phyloP scores from a whole-genome alignment of 35 echinoderm and acorn worm genomes.

The Eucidaris tribuloides region DNA sequence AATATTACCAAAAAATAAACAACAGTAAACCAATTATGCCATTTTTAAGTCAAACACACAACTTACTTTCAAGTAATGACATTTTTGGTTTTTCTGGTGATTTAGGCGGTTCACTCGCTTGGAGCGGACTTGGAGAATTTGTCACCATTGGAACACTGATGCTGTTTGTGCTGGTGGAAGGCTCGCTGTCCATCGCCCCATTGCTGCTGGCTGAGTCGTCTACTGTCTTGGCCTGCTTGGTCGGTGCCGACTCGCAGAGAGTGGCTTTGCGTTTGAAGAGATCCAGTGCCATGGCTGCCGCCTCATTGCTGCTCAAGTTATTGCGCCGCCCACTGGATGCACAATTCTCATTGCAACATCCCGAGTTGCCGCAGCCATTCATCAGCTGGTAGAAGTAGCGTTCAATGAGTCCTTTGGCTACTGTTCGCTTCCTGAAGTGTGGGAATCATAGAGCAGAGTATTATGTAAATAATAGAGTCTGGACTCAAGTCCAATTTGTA shows the following conservation, averaged over 20 bases:
- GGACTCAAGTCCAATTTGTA: too few relatives aligned
- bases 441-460: not conserved
- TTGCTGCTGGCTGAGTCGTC: not conserved
- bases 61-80: too few relatives aligned
- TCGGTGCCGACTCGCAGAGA: conserved; percentile 59
- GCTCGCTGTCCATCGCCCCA: not conserved
- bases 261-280: conserved; percentile 83
- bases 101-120: too few relatives aligned
- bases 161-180: not conserved
- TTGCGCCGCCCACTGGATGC: conserved; percentile 62
- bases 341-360: conserved; percentile 86
- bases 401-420: conserved; percentile 76
- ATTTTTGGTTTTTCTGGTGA: too few relatives aligned
- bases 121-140: too few relatives aligned
- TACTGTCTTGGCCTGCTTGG: conserved; percentile 52
- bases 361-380: conserved; percentile 74
- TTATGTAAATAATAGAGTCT: too few relatives aligned
- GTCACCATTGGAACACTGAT: too few relatives aligned
- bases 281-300: conserved; percentile 83
- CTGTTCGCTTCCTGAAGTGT: conserved; percentile 82
- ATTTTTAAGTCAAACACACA: too few relatives aligned
- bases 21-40: too few relatives aligned
- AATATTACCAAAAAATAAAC: too few relatives aligned
- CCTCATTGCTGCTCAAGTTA: conserved; percentile 73
- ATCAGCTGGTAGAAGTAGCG: conserved; percentile 96